Evolutionary conservation across 2,113 vertebrate species (phyloP).

Genomic region (Silurus meridionalis): DNA sequence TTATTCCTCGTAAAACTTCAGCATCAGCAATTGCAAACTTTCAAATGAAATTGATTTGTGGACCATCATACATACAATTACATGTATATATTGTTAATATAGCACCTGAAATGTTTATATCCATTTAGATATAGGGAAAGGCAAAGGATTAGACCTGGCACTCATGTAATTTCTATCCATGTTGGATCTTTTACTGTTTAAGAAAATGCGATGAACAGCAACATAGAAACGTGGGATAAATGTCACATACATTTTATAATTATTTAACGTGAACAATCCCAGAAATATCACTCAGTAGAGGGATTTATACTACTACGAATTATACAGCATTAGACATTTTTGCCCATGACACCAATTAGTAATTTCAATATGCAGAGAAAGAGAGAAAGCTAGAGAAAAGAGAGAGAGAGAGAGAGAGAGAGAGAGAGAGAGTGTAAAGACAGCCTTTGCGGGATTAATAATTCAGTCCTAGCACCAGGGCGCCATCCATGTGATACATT

Average conservation of each 20-base stretch:
- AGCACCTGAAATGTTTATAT: not conserved
- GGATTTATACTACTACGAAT: not conserved
- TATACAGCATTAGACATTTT: not conserved
- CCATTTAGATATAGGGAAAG: not conserved
- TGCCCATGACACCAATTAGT: not conserved
- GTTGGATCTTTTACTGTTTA: not conserved
- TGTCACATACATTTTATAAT: not conserved
- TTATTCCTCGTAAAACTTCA: not conserved
- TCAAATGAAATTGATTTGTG: not conserved
- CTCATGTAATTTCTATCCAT: not conserved
- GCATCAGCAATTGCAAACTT: too few relatives aligned
- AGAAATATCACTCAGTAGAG: not conserved
- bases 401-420: too few relatives aligned
- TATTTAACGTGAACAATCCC: not conserved
- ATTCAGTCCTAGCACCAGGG: not conserved
- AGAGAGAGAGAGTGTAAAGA: not conserved
- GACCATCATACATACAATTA: not conserved
- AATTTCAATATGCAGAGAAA: not conserved
- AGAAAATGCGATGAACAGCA: too few relatives aligned
- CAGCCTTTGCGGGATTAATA: slow-evolving; percentile 26
- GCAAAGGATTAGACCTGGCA: not conserved
- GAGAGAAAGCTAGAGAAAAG: not conserved
- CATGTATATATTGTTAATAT: not conserved
- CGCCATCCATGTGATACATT: not conserved
- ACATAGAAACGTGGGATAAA: not conserved